Evolutionary conservation across 2,113 vertebrate species (phyloP).

Genomic region (Calypte anna): DNA sequence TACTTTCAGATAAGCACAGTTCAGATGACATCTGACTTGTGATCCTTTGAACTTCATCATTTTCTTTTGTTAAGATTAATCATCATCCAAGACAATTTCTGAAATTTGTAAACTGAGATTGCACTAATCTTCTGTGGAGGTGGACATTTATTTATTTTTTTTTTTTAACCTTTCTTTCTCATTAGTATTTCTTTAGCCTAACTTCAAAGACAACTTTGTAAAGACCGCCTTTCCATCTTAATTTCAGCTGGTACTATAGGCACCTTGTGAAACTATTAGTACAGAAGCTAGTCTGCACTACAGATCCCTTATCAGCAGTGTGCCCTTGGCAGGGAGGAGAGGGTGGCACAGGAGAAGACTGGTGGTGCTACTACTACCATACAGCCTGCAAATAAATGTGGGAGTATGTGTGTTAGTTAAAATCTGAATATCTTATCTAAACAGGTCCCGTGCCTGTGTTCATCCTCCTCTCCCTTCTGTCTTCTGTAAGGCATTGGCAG

Average conservation of each 20-base stretch:
- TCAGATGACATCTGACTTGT: neutral
- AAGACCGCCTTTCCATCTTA: neutral
- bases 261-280: neutral
- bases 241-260: neutral
- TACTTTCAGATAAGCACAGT: neutral
- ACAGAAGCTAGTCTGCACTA: neutral
- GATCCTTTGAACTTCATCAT: neutral
- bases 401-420: neutral
- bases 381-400: neutral
- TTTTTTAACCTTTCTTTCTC: neutral
- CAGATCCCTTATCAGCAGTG: neutral
- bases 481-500: neutral
- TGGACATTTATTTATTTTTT: neutral
- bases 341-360: neutral
- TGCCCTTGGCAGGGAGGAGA: neutral
- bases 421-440: neutral
- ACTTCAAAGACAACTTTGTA: neutral
- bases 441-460: rapidly evolving
- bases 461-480: rapidly evolving
- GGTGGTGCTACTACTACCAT: neutral
- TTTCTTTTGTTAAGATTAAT: neutral
- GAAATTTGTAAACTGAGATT: neutral
- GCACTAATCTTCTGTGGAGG: neutral
- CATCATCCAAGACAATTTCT: neutral
- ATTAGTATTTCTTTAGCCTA: neutral